These are phyloP conservation scores for Heliconius sara DNA, from an alignment of 2,888 invertebrate species.

Conservation along the genomic window DNA sequence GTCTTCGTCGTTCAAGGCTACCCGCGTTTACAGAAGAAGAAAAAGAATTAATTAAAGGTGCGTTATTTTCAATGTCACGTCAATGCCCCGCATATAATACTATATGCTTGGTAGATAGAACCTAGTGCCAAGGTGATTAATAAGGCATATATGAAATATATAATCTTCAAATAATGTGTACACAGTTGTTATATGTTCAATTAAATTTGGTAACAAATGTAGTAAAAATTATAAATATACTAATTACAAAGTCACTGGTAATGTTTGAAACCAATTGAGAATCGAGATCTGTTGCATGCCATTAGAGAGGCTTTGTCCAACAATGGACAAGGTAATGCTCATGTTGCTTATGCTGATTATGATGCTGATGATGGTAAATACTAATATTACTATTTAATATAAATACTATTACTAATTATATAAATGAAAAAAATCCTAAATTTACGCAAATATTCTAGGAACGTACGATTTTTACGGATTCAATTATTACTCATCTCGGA, in stretches of 20 bases:
- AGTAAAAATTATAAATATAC: no score
- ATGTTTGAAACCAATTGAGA: neutral
- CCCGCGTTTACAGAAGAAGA: constrained; percentile 68
- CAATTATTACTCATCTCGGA: constrained; percentile 84
- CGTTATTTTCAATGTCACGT: neutral
- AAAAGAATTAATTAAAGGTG: constrained; percentile 62
- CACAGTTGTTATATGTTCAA: no score
- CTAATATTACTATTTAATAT: neutral
- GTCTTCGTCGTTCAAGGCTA: constrained; percentile 54
- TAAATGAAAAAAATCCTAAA: no score
- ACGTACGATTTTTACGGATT: constrained; percentile 86
- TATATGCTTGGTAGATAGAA: no score
- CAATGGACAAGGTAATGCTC: neutral
- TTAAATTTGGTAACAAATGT: no score
- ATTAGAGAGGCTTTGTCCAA: neutral
- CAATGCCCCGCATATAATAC: no score
- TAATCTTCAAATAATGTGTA: no score
- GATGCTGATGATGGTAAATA: neutral
- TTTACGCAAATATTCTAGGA: constrained; percentile 34
- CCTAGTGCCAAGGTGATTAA: no score
- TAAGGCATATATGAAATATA: no score
- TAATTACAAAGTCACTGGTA: no score
- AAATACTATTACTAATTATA: neutral
- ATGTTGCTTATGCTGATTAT: neutral
- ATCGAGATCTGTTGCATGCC: neutral